Evolutionary conservation across 1,140 invertebrate species (phyloP).

Genomic region (Pseudomyrmex gracilis): DNA sequence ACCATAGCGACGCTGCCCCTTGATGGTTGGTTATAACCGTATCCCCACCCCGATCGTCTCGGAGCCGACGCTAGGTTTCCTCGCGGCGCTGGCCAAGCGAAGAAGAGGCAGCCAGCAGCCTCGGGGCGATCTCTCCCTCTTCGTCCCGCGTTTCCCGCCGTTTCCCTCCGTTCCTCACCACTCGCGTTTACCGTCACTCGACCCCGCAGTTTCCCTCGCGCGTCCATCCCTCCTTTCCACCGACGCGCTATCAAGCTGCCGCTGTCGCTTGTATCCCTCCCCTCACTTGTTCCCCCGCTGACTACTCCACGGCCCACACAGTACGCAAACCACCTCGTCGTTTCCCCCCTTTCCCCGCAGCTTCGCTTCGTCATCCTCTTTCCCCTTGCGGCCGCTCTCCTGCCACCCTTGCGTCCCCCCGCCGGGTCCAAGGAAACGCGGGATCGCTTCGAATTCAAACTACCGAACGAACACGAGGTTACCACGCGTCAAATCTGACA

Average conservation of each 20-base stretch:
- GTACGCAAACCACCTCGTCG: constrained; percentile 55
- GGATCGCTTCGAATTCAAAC: constrained; percentile 86
- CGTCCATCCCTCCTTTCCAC: background rate
- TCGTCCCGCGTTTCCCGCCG: constrained; percentile 23
- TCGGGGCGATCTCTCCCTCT: constrained; percentile 65
- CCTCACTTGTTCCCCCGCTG: constrained; percentile 29
- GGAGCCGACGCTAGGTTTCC: constrained; percentile 78
- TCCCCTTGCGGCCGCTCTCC: constrained; percentile 54
- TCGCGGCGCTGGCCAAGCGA: constrained; percentile 79
- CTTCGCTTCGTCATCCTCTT: constrained; percentile 39
- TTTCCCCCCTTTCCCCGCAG: constrained; percentile 47
- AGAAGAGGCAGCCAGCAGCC: constrained; percentile 75
- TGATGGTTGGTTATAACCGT: constrained; percentile 81
- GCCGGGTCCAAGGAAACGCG: constrained; percentile 84
- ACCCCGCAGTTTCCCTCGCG: background rate
- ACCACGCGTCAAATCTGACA: constrained; percentile 86
- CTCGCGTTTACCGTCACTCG: constrained; percentile 10
- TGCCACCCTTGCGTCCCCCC: constrained; percentile 63
- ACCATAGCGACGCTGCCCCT: constrained; percentile 82
- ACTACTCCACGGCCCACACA: constrained; percentile 54
- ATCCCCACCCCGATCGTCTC: constrained; percentile 51
- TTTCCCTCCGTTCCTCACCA: background rate
- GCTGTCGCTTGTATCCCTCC: constrained; percentile 42
- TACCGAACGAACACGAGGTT: constrained; percentile 86
- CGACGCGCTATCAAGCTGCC: constrained; percentile 45